Percentiles rank a stretch among this genome's conserved stretches.
phyloP scores from a whole-genome alignment of 1,140 invertebrate species.

The Heliothis virescens region DNA sequence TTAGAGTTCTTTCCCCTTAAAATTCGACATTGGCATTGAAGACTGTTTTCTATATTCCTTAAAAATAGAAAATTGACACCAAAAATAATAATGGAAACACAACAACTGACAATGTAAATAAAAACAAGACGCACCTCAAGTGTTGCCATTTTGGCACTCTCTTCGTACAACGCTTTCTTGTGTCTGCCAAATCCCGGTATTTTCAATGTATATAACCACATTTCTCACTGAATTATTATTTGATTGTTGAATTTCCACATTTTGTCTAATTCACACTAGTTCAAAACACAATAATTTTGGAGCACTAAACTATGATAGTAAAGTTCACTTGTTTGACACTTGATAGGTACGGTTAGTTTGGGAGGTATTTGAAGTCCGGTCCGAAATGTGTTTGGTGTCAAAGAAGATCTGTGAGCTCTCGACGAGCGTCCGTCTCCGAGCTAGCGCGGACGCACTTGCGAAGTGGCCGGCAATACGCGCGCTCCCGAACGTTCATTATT shows the following conservation, averaged over 20 bases:
- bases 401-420: conserved; percentile 39
- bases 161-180: conserved; percentile 31
- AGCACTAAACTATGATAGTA: neutral
- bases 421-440: conserved; percentile 40
- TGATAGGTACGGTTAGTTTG: neutral
- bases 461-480: conserved; percentile 62
- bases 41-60: neutral
- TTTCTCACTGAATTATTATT: conserved; percentile 39
- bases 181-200: conserved; percentile 37
- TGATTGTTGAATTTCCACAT: conserved; percentile 38
- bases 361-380: neutral
- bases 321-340: conserved; percentile 34
- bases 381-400: conserved; percentile 28
- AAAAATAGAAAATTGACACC: neutral
- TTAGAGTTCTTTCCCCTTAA: neutral
- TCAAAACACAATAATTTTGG: conserved; percentile 7
- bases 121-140: conserved; percentile 62
- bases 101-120: conserved; percentile 52
- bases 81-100: neutral
- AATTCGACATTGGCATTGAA: neutral
- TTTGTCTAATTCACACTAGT: conserved; percentile 23
- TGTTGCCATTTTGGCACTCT: conserved; percentile 56
- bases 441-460: conserved; percentile 54
- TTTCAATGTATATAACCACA: conserved; percentile 46
- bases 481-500: conserved; percentile 73